Conservation (phyloP, 37 sponge, comb jelly and placozoan species). For the Eunapius fragilis region DNA sequence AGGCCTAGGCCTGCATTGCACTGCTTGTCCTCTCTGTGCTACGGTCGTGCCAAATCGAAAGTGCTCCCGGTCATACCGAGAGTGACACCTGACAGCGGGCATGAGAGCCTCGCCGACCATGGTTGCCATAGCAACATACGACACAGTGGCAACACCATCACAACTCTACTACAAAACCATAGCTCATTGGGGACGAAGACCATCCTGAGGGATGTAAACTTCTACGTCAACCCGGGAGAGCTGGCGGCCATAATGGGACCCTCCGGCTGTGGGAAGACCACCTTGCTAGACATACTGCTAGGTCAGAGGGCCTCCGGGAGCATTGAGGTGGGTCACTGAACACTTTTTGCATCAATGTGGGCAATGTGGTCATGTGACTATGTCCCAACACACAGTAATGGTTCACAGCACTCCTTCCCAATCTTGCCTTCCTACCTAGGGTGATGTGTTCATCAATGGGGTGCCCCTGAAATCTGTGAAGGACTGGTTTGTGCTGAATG, state of each 20-base stretch:
- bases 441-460: slow-evolving; percentile 69
- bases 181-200: slow-evolving; percentile 5
- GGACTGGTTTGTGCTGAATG: slow-evolving; percentile 74
- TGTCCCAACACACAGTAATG: too few relatives aligned
- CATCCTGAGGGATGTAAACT: slow-evolving; percentile 60
- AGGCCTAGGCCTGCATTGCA: not conserved
- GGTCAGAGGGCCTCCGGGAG: slow-evolving; percentile 38
- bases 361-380: too few relatives aligned
- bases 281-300: slow-evolving; percentile 69
- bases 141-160: not conserved
- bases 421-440: slow-evolving; percentile 50
- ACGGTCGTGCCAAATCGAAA: not conserved
- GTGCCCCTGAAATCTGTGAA: slow-evolving; percentile 47
- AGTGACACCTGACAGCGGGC: not conserved
- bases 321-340: slow-evolving; percentile 26
- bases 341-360: too few relatives aligned
- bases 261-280: slow-evolving; percentile 83
- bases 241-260: slow-evolving; percentile 89
- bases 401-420: too few relatives aligned
- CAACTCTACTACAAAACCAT: not conserved
- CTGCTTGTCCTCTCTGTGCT: not conserved
- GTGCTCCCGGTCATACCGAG: not conserved
- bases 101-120: too few relatives aligned
- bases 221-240: slow-evolving; percentile 83
- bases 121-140: not conserved